Conservation (phyloP, 2,113 vertebrate genomes). For the Phrynocephalus versicolor region DNA sequence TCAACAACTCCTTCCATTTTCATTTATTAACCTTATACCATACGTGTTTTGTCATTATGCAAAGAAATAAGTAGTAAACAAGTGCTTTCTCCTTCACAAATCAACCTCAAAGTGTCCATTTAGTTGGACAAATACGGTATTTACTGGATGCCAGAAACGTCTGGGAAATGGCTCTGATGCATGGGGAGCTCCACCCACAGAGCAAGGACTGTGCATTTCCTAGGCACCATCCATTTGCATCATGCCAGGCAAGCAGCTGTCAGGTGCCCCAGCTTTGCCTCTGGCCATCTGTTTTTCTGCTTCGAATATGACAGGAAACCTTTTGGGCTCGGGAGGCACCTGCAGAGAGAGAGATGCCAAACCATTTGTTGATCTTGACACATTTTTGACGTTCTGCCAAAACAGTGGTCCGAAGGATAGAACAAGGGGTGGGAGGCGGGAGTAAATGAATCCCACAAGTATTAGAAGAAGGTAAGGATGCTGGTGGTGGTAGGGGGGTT, state of each 20-base stretch:
- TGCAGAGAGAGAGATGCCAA: not conserved
- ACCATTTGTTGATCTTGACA: not conserved
- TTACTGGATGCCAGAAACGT: constrained; percentile 9
- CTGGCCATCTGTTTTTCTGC: constrained; percentile 8
- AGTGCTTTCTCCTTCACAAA: not conserved
- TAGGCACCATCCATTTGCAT: not conserved
- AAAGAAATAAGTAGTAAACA: not conserved
- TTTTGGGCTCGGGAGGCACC: not conserved
- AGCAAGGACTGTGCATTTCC: not conserved
- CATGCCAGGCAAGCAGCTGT: not conserved
- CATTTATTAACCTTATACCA: not conserved
- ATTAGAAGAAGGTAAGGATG: not conserved
- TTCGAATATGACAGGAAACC: not conserved
- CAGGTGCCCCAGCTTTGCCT: not conserved
- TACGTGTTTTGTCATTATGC: not conserved
- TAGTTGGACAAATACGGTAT: constrained; percentile 19
- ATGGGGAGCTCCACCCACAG: not conserved
- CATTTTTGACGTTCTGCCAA: constrained; percentile 2
- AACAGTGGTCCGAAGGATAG: not conserved
- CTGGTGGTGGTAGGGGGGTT: not conserved
- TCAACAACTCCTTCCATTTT: not conserved
- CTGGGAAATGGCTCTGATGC: not conserved
- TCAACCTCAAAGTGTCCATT: constrained; percentile 5
- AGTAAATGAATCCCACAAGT: too few species aligned
- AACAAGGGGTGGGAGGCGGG: not conserved